phyloP scores from a whole-genome alignment of 2,888 invertebrate species.

The Sthenelais limicola region DNA sequence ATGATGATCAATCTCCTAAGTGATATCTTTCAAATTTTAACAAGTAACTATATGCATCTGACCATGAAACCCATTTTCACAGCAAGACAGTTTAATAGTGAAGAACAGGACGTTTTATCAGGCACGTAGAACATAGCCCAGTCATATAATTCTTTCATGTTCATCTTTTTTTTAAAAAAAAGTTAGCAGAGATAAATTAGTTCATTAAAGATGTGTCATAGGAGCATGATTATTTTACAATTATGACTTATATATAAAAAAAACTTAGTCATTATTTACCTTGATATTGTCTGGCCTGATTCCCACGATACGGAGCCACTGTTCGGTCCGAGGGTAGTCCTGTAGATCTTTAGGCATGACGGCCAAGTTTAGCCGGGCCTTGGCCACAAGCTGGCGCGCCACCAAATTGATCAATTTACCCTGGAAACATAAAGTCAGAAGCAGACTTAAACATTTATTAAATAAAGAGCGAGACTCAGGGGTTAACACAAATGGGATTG shows the following conservation, averaged over 20 bases:
- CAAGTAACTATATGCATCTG: no score
- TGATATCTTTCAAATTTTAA: no score
- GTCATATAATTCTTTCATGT: no score
- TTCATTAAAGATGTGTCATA: neutral
- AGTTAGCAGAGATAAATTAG: neutral
- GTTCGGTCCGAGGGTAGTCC: constrained; percentile 82
- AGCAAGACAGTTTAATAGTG: no score
- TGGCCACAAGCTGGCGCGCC: constrained; percentile 90
- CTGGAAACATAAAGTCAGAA: no score
- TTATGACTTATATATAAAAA: neutral
- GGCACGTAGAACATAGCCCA: no score
- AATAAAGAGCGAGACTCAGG: neutral
- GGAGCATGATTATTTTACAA: neutral
- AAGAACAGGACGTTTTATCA: no score
- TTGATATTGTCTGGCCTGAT: constrained; percentile 80
- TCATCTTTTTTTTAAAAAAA: no score
- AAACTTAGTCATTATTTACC: constrained; percentile 72
- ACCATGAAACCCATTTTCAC: no score
- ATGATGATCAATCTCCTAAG: no score
- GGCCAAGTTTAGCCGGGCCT: constrained; percentile 80
- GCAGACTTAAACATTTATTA: no score
- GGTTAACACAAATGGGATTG: no score
- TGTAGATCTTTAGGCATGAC: constrained; percentile 76
- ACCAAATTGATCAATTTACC: constrained; percentile 94
- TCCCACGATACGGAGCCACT: constrained; percentile 95